phyloP scores from a whole-genome alignment of 2,888 invertebrate genomes.

The Protodeltote pygarga region DNA sequence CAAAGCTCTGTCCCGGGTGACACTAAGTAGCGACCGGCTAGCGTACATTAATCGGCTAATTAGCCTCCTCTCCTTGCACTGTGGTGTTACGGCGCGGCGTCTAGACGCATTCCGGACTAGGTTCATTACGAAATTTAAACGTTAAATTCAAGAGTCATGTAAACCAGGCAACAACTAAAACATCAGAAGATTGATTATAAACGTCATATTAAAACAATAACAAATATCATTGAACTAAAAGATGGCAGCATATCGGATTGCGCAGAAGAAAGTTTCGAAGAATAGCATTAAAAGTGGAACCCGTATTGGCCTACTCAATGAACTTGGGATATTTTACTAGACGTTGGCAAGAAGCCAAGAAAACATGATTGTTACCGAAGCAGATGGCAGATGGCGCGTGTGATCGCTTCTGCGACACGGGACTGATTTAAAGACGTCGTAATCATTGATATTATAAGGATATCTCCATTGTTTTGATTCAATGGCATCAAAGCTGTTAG shows the following conservation, averaged over 20 bases:
- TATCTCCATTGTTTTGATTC: conserved; percentile 23
- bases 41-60: conserved; percentile 67
- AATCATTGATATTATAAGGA: conserved; percentile 32
- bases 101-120: conserved; percentile 72
- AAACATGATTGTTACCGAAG: conserved; percentile 50
- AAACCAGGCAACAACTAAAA: too few species aligned
- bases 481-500: conserved; percentile 11
- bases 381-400: conserved; percentile 57
- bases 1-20: conserved; percentile 31
- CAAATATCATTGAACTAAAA: conserved; percentile 11
- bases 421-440: conserved; percentile 23
- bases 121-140: too few species aligned
- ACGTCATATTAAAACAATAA: conserved; percentile 15
- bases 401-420: conserved; percentile 51
- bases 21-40: conserved; percentile 37
- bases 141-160: too few species aligned
- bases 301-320: conserved; percentile 66
- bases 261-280: conserved; percentile 52
- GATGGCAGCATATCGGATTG: conserved; percentile 12
- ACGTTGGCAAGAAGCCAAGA: conserved; percentile 67
- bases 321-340: conserved; percentile 69
- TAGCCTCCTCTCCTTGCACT: conserved; percentile 58
- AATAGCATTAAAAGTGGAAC: conserved; percentile 60
- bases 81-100: conserved; percentile 57
- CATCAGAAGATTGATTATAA: too few species aligned